Percentiles rank a stretch among this genome's conserved stretches.
phyloP scores from a whole-genome alignment of 1,140 invertebrate genomes.

The Diprion similis region DNA sequence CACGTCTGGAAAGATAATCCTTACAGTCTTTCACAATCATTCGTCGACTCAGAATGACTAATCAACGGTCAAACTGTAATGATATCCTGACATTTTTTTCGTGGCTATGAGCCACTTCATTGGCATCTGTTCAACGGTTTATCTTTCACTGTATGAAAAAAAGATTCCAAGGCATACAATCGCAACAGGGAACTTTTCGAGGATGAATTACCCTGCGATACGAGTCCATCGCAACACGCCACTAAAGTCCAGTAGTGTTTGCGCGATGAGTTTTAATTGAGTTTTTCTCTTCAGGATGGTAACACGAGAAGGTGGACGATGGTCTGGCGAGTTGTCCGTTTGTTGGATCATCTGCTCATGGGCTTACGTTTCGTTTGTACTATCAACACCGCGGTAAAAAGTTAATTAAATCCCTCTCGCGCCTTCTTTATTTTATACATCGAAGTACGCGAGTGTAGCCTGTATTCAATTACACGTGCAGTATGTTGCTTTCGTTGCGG shows the following conservation, averaged over 20 bases:
- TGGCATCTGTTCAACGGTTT: too few relatives aligned
- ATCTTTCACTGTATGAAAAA: too few relatives aligned
- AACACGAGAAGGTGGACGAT: slow-evolving; percentile 31
- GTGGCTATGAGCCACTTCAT: too few relatives aligned
- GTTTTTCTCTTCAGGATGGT: slow-evolving; percentile 11
- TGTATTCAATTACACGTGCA: not conserved
- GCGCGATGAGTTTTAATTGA: not conserved
- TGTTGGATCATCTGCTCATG: slow-evolving; percentile 34
- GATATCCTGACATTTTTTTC: too few relatives aligned
- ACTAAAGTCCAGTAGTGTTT: not conserved
- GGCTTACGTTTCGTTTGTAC: slow-evolving; percentile 25
- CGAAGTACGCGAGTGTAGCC: not conserved
- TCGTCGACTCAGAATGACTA: too few relatives aligned
- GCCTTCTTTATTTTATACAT: not conserved
- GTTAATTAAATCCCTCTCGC: slow-evolving; percentile 13
- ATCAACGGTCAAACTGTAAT: too few relatives aligned
- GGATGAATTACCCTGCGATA: too few relatives aligned
- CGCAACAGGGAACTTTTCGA: too few relatives aligned
- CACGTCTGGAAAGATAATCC: too few relatives aligned
- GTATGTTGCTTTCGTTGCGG: slow-evolving; percentile 19
- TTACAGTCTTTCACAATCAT: too few relatives aligned
- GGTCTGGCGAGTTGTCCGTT: not conserved
- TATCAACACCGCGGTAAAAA: slow-evolving; percentile 9
- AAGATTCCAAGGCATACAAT: too few relatives aligned
- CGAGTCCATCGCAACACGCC: too few relatives aligned